Base-by-base conservation (phyloP, 2,797 vertebrate genomes). In the Mastacembelus armatus region DNA sequence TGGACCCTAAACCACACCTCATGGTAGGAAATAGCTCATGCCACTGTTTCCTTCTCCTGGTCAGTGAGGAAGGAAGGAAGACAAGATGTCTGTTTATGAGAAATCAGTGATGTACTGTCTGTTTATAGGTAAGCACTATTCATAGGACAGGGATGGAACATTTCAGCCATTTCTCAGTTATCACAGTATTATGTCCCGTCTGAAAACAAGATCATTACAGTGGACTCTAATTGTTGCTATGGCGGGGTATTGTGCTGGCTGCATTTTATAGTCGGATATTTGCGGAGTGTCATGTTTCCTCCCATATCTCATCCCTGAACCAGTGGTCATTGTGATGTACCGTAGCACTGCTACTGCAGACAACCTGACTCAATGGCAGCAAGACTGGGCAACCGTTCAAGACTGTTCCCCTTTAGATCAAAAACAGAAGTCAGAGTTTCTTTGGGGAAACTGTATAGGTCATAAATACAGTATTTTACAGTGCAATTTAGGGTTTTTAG, bases 281-380 rank as follows among this genome's bases (percentile, higher is more conserved):
- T 59, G 39, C 45, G 42, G 57, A 2, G 80, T 60, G 44, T 90
- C 66, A 6, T 36, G 62, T 88, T 89, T 79, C 87, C 58, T 57
- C 50, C n/a, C 58, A 45, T 68, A 72, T 80, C 59, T 76, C 61
- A 69, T 52, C 50, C 43, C n/a, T 3, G 18, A 67, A 19, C 51
- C 39, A 44, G 3, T 11, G 26, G 33, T 78, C 55, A 48, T 58
- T 54, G 36, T 26, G 30, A 69, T 32, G n/a, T 8, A 38, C 42
- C 47, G 39, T 16, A 16, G 29, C 1, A 3, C 44, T 58, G 59
- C 65, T 52, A 36, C 56, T 60, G 35, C 35, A 10, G 11, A 81
- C 50, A 86, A 90, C 60, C 44, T 5, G 84, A 87, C 52, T 49
- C 78, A 65, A 22, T 10, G 21, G 49, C 19, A 26, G 32, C 7